These are phyloP conservation scores for Strongylocentrotus purpuratus DNA, from an alignment of 35 echinoderm and acorn worm species.

Conservation along the genomic window DNA sequence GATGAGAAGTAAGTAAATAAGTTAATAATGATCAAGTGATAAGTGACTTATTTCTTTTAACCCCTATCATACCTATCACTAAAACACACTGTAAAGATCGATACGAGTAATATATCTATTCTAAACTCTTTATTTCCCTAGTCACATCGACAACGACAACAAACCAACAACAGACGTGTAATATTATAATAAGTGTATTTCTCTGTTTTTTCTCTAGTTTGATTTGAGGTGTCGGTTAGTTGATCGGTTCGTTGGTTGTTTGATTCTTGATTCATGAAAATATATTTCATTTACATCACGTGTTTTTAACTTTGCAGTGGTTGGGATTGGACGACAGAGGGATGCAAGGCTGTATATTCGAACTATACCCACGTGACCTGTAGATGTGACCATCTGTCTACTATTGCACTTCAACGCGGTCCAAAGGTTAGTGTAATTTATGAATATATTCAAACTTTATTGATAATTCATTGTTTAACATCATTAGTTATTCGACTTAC, in stretches of 20 bases:
- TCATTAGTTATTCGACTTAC: too few relatives aligned
- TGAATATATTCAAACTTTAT: too few relatives aligned
- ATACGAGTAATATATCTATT: too few relatives aligned
- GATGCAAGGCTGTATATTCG: background rate
- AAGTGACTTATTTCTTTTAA: too few relatives aligned
- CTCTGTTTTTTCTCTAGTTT: background rate
- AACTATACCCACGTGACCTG: conserved; percentile 43
- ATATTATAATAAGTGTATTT: background rate
- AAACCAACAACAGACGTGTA: too few relatives aligned
- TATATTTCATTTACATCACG: too few relatives aligned
- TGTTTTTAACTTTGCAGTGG: background rate
- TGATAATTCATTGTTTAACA: too few relatives aligned
- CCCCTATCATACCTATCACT: too few relatives aligned
- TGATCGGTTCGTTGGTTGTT: too few relatives aligned
- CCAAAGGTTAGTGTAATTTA: background rate
- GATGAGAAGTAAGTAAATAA: background rate
- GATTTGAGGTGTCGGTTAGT: background rate
- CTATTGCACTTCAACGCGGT: conserved; percentile 21
- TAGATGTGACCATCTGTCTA: conserved; percentile 24
- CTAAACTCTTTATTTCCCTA: too few relatives aligned
- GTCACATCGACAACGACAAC: too few relatives aligned
- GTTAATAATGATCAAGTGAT: background rate
- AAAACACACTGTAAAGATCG: too few relatives aligned
- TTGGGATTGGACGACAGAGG: conserved; percentile 24
- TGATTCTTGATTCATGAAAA: background rate